Conservation (phyloP, 1,140 invertebrate species). For the Calliphora vicina region DNA sequence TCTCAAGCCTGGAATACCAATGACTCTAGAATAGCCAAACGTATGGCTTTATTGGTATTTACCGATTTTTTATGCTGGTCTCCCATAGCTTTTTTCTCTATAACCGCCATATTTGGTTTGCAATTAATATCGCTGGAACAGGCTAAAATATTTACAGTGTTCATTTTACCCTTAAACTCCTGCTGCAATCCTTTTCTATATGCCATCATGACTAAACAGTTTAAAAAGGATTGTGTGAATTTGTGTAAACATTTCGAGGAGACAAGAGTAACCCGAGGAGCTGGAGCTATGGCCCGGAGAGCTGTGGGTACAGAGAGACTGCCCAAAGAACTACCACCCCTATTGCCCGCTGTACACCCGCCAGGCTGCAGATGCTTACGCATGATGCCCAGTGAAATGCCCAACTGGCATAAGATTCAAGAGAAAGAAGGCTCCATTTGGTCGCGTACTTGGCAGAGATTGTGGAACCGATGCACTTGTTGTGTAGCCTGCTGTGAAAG, state of each 20-base stretch:
- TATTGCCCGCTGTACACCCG: slow-evolving; percentile 67
- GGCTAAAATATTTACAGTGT: slow-evolving; percentile 96
- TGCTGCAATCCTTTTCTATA: slow-evolving; percentile 98
- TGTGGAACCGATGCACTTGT: slow-evolving; percentile 47
- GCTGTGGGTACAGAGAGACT: slow-evolving; percentile 71
- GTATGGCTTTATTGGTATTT: slow-evolving; percentile 96
- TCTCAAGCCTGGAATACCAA: slow-evolving; percentile 97
- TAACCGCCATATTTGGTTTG: slow-evolving; percentile 90
- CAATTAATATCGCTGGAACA: slow-evolving; percentile 92
- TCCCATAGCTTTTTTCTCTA: slow-evolving; percentile 95
- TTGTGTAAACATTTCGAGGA: slow-evolving; percentile 95
- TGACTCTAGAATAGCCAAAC: slow-evolving; percentile 94
- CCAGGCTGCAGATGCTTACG: slow-evolving; percentile 72
- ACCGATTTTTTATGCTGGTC: slow-evolving; percentile 98
- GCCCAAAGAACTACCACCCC: slow-evolving; percentile 72
- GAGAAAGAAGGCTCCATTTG: slow-evolving; percentile 44
- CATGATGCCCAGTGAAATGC: slow-evolving; percentile 69
- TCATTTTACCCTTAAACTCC: slow-evolving; percentile 92
- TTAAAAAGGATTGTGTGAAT: slow-evolving; percentile 96
- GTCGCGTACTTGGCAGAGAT: slow-evolving; percentile 42
- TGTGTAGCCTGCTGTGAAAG: slow-evolving; percentile 47
- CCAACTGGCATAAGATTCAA: slow-evolving; percentile 63
- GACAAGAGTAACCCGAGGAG: slow-evolving; percentile 86
- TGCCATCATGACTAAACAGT: slow-evolving; percentile 96
- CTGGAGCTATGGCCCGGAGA: slow-evolving; percentile 74